phyloP scores from a whole-genome alignment of 2,888 invertebrate species.

The Epiblema foenella region DNA sequence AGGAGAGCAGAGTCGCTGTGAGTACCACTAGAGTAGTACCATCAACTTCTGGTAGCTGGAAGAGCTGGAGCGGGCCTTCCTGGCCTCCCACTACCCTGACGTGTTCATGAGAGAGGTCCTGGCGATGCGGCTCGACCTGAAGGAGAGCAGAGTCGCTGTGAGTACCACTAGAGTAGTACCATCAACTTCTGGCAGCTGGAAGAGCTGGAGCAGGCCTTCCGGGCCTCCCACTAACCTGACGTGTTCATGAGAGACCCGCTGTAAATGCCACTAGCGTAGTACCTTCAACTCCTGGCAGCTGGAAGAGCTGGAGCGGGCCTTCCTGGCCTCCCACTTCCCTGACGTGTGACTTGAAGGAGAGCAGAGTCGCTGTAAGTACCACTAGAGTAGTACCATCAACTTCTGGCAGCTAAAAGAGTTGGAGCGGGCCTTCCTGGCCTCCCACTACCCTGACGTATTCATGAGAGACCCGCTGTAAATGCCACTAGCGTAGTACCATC shows the following conservation, averaged over 20 bases:
- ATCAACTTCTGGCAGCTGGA: conserved; percentile 94
- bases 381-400: conserved; percentile 65
- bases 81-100: no score
- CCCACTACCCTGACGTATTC: conserved; percentile 99
- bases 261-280: not conserved
- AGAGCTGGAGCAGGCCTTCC: conserved; percentile 49
- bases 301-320: no score
- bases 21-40: conserved; percentile 77
- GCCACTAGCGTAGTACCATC: conserved; percentile 60
- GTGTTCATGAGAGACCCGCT: conserved; percentile 98
- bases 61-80: conserved; percentile 97
- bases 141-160: no score
- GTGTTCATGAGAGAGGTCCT: no score
- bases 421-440: conserved; percentile 97
- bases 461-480: conserved; percentile 99
- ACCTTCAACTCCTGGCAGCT: no score
- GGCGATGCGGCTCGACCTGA: no score
- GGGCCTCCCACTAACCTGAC: conserved; percentile 98
- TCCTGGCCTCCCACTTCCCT: conserved; percentile 85
- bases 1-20: conserved; percentile 99
- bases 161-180: no score
- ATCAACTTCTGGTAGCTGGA: conserved; percentile 90
- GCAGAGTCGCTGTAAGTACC: conserved; percentile 97
- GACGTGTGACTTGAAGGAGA: conserved; percentile 98
- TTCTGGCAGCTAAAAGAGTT: conserved; percentile 94